Evolutionary conservation across 2,888 invertebrate species (phyloP), one percentile per base, ranked within the genome.

Genomic region (Schizaphis graminum): DNA sequence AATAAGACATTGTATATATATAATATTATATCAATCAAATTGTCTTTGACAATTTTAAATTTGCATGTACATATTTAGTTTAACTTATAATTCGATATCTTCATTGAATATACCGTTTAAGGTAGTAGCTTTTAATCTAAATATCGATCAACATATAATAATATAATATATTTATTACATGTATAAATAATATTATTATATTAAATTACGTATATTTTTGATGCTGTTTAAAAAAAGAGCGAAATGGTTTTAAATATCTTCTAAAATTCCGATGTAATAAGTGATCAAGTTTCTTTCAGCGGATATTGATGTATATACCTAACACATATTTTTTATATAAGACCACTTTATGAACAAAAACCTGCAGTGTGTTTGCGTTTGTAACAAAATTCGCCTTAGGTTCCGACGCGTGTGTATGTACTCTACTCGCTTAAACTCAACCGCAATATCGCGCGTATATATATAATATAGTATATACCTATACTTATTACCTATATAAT

Each of bases 201-300:
- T 77, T 77, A 41, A 77, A 21, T 77, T 77, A 35, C 77, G 35
- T 35, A 35, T 35, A 77, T 35, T 41, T 77, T 77, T 35, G 21
- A 77, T 35, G 35, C 77, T 77, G 35, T 35, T 77, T 24, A n/a
- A 35, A 77, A 61, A 77, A 35, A 21, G 21, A 35, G 77, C 77
- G 2, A 77, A 21, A 77, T 77, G 77, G 53, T 88, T 53, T 53
- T 88, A 53, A 88, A 53, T 53, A 88, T 88, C 49, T 88, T 88
- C 53, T 53, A 35, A 53, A 88, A 88, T 88, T 53, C 53, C 53
- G 26, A 56, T 53, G 35, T 53, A 56, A 88, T 53, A 56, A 56
- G 35, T 21, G 89, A 56, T 89, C 41, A 41, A 89, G 56, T 89
- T 89, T 57, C 89, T 89, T 5, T 11, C 28, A 41, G 41, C 56